Percentiles rank a stretch among this genome's conserved stretches.
Evolutionary conservation across 2,113 vertebrate species (phyloP).

Genomic region (Ciconia boyciana): DNA sequence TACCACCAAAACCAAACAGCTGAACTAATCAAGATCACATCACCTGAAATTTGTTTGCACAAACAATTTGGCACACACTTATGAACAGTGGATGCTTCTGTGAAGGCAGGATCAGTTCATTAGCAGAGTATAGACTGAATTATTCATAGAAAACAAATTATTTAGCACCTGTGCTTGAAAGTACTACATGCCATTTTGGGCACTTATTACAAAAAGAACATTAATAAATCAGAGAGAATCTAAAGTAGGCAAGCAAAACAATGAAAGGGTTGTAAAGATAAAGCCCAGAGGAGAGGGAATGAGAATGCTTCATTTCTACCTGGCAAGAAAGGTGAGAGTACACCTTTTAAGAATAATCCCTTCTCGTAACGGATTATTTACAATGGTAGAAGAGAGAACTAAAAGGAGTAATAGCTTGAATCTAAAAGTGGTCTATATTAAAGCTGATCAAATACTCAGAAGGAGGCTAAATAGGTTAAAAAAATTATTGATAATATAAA

Average conservation of each 20-base stretch:
- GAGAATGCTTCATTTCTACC: not conserved
- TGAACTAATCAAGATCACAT: not conserved
- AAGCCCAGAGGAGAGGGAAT: not conserved
- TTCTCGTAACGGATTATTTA: conserved; percentile 18
- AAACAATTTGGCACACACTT: not conserved
- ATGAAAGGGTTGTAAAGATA: not conserved
- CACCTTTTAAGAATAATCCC: not conserved
- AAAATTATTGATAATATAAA: not conserved
- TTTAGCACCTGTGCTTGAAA: conserved; percentile 27
- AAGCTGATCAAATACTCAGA: not conserved
- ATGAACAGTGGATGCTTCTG: not conserved
- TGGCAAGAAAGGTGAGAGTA: conserved; percentile 6
- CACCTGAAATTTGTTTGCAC: not conserved
- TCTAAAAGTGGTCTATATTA: not conserved
- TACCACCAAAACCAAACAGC: not conserved
- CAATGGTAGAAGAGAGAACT: not conserved
- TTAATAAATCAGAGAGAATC: conserved; percentile 36
- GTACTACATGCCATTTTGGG: not conserved
- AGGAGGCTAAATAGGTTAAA: not conserved
- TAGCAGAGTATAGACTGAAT: not conserved
- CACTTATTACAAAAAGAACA: conserved; percentile 24
- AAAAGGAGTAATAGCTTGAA: not conserved
- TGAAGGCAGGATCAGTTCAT: conserved; percentile 7
- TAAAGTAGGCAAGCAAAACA: conserved; percentile 19
- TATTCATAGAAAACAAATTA: conserved; percentile 58